Evolutionary conservation across 2,113 vertebrate genomes (phyloP).

Genomic region (Indicator maculatus): DNA sequence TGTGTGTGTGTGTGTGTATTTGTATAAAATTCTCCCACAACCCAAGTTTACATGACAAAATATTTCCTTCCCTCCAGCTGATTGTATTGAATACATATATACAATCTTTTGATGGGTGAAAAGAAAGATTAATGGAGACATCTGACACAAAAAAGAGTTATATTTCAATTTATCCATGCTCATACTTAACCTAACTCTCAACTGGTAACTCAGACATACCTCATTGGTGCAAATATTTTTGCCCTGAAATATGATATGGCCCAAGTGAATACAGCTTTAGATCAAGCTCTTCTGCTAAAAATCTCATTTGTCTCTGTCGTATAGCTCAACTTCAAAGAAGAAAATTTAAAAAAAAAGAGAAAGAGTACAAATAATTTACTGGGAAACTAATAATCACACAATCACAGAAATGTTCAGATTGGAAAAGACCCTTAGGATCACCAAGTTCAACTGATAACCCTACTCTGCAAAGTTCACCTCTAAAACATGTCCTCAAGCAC

Average conservation of each 20-base stretch:
- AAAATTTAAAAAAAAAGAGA: not conserved
- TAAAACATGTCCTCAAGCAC: too few species aligned
- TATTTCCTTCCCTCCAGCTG: not conserved
- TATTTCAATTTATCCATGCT: conserved; percentile 5
- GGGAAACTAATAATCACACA: not conserved
- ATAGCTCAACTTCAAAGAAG: conserved; percentile 21
- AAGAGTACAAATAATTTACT: not conserved
- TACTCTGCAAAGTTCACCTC: too few species aligned
- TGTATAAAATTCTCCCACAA: not conserved
- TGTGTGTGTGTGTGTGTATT: not conserved
- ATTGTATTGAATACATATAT: not conserved
- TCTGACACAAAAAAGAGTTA: conserved; percentile 1
- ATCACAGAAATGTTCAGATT: too few species aligned
- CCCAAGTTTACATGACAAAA: not conserved
- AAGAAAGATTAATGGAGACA: not conserved
- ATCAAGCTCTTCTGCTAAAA: conserved; percentile 6
- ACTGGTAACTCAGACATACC: not conserved
- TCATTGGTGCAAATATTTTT: conserved; percentile 7
- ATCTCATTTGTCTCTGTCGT: conserved; percentile 7
- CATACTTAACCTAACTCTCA: conserved; percentile 20
- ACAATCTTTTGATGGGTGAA: conserved; percentile 45
- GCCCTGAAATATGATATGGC: not conserved
- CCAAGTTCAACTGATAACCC: too few species aligned
- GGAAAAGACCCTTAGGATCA: too few species aligned
- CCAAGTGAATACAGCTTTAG: not conserved